phyloP scores from a whole-genome alignment of 2,113 vertebrate genomes.

The Edolisoma coerulescens region DNA sequence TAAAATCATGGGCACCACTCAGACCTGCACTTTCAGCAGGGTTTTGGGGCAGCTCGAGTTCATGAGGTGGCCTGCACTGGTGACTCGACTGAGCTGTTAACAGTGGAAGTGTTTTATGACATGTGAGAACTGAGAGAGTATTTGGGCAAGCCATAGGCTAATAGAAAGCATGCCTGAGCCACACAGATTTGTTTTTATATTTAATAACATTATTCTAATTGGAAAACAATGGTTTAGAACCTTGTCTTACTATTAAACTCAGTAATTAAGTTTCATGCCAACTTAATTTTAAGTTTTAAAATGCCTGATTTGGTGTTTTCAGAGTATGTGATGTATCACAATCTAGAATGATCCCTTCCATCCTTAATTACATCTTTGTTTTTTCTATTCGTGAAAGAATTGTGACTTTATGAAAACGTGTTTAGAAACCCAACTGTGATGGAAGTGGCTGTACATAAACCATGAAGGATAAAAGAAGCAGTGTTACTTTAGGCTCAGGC shows the following conservation, averaged over 20 bases:
- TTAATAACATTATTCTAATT: neutral
- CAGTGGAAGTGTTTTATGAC: accelerated
- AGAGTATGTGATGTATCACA: neutral
- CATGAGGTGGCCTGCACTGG: neutral
- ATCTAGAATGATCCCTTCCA: neutral
- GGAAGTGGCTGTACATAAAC: neutral
- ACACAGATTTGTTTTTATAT: neutral
- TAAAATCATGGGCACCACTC: neutral
- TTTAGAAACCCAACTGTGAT: neutral
- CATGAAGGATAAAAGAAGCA: neutral
- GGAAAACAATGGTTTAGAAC: neutral
- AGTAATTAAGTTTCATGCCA: neutral
- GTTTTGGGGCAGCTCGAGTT: neutral
- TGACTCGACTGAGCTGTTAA: neutral
- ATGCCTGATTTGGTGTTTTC: neutral
- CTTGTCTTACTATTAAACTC: neutral
- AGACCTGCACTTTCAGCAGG: neutral
- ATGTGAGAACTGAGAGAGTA: neutral
- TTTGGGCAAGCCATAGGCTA: neutral
- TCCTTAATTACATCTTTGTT: neutral
- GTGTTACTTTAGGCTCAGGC: neutral
- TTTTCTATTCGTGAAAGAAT: neutral
- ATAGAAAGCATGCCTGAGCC: neutral
- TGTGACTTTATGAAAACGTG: neutral
- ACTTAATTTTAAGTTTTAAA: neutral